Evolutionary conservation across 2,113 vertebrate genomes (phyloP).

Genomic region (Amphilophus citrinellus): DNA sequence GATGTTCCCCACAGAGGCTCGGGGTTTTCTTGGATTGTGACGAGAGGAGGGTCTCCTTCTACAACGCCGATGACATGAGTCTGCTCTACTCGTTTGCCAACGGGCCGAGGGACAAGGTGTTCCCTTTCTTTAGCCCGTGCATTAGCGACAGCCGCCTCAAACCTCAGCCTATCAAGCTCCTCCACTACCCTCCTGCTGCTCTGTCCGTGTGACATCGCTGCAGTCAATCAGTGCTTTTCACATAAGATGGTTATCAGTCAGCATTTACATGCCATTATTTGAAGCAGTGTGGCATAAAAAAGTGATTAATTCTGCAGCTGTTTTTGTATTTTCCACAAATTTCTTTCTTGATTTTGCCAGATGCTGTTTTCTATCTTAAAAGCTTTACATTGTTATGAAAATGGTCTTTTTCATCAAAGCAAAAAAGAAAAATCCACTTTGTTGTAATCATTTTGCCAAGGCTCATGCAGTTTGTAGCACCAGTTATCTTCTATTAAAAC

Average conservation of each 20-base stretch:
- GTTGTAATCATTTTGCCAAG: background rate
- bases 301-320: background rate
- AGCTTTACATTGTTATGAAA: background rate
- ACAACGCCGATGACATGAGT: constrained; percentile 83
- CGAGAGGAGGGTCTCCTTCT: constrained; percentile 84
- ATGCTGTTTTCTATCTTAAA: background rate
- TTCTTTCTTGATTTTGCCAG: background rate
- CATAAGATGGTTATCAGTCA: constrained; percentile 6
- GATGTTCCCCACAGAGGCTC: constrained; percentile 58
- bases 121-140: constrained; percentile 90
- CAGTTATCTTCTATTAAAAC: background rate
- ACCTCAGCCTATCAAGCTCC: constrained; percentile 82
- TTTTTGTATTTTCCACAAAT: background rate
- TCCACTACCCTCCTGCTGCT: constrained; percentile 73
- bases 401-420: background rate
- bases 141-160: constrained; percentile 76
- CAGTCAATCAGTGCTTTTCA: constrained; percentile 12
- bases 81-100: constrained; percentile 84
- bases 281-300: background rate
- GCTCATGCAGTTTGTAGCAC: background rate
- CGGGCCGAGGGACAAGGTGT: constrained; percentile 75
- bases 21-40: constrained; percentile 86
- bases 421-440: background rate
- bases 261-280: background rate
- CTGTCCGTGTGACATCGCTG: constrained; percentile 36